These are phyloP conservation scores for Seriola quinqueradiata DNA, from an alignment of 2,113 vertebrate species.

Conservation along the genomic window DNA sequence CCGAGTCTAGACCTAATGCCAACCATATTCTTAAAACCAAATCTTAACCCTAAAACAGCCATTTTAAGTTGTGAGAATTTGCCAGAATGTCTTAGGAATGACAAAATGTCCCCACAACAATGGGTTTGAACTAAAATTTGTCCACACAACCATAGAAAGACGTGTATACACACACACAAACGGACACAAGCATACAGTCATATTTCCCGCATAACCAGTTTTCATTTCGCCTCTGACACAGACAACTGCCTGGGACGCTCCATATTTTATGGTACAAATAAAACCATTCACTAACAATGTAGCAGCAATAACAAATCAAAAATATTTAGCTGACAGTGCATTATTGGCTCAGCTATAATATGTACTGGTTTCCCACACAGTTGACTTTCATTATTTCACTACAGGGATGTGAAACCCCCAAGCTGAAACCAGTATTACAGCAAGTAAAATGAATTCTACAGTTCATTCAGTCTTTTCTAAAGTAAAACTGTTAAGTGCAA, in stretches of 20 bases:
- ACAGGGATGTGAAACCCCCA: conserved; percentile 14
- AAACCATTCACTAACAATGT: conserved; percentile 34
- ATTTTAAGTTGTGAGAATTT: background rate
- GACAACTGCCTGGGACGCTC: conserved; percentile 7
- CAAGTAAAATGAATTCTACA: background rate
- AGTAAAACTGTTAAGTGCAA: background rate
- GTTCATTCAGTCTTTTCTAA: background rate
- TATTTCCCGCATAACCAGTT: conserved; percentile 68
- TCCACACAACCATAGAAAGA: conserved; percentile 46
- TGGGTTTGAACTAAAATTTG: background rate
- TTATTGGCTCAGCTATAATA: conserved; percentile 21
- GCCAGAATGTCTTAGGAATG: background rate
- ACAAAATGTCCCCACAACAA: background rate
- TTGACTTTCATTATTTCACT: conserved; percentile 22
- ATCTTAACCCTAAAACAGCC: background rate
- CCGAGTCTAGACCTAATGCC: background rate
- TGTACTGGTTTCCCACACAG: conserved; percentile 6
- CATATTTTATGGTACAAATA: conserved; percentile 50
- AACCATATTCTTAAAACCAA: background rate
- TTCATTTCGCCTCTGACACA: conserved; percentile 58
- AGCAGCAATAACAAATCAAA: conserved; percentile 38
- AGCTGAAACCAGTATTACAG: background rate
- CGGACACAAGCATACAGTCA: conserved; percentile 18
- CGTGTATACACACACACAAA: background rate
- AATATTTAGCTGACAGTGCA: background rate